A percentile compares a stretch with the other conserved stretches of the same genome.
Evolutionary conservation across 2,113 vertebrate genomes (phyloP).

Genomic region (Otus sunia): DNA sequence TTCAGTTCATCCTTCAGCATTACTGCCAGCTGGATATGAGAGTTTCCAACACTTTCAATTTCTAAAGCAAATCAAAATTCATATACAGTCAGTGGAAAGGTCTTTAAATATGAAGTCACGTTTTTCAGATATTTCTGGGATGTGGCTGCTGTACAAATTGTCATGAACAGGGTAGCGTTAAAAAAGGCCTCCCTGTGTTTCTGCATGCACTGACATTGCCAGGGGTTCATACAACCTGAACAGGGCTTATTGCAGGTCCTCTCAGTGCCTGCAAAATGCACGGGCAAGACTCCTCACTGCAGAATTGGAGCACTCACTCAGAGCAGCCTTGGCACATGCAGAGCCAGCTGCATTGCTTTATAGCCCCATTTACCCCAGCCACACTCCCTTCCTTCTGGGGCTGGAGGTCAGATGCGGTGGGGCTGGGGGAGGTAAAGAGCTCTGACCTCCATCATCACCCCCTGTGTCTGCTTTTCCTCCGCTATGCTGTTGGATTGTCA

Average conservation of each 20-base stretch:
- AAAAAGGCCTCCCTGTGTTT: background rate
- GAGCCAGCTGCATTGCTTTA: background rate
- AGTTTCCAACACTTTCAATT: conserved; percentile 87
- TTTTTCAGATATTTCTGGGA: background rate
- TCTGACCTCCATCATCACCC: background rate
- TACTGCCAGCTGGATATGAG: conserved; percentile 87
- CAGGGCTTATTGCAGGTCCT: background rate
- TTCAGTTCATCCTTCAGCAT: conserved; percentile 87
- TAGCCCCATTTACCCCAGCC: background rate
- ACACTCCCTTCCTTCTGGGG: background rate
- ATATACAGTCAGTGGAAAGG: background rate
- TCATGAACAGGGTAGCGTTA: background rate
- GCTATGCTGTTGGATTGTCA: background rate
- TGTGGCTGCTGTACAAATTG: background rate
- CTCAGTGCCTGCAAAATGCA: background rate
- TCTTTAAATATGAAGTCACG: background rate
- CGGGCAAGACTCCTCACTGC: background rate
- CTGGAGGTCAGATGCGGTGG: background rate
- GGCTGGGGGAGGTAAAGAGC: background rate
- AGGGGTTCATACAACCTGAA: background rate
- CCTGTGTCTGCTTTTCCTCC: background rate
- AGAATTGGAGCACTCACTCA: background rate
- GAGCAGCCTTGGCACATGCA: background rate
- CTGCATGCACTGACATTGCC: background rate
- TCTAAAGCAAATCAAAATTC: conserved; percentile 74